Evolutionary conservation across 2,113 vertebrate genomes (phyloP).

Genomic region (Ailuropoda melanoleuca): DNA sequence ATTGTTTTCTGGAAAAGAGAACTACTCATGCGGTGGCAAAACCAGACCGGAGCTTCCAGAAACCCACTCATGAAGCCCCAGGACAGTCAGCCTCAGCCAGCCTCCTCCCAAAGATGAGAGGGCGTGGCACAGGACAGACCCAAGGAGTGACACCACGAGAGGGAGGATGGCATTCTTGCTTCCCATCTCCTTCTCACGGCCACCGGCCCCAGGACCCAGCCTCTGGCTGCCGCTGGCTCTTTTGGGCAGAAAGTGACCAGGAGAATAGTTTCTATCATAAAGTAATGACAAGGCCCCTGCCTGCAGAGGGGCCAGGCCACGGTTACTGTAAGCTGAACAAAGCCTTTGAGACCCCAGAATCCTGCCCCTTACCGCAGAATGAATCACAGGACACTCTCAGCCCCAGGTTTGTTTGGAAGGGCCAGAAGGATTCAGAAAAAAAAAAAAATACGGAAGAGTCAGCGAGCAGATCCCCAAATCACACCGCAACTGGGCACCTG

Average conservation of each 20-base stretch:
- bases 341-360: neutral
- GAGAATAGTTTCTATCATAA: neutral
- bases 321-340: neutral
- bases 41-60: neutral
- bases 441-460: neutral
- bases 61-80: neutral
- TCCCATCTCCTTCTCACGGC: neutral
- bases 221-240: neutral
- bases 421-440: neutral
- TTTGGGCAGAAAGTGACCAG: neutral
- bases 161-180: neutral
- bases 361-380: neutral
- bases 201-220: neutral
- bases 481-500: neutral
- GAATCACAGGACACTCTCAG: neutral
- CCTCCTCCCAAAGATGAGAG: neutral
- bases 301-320: neutral
- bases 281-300: neutral
- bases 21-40: neutral
- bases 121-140: neutral
- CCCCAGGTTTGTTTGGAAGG: neutral
- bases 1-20: neutral
- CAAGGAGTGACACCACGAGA: rapidly evolving
- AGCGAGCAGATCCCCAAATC: neutral
- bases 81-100: neutral